A percentile compares a stretch with the other conserved stretches of the same genome.
Evolutionary conservation across 2,797 vertebrate species (phyloP).

Genomic region (Acanthurus tractus): DNA sequence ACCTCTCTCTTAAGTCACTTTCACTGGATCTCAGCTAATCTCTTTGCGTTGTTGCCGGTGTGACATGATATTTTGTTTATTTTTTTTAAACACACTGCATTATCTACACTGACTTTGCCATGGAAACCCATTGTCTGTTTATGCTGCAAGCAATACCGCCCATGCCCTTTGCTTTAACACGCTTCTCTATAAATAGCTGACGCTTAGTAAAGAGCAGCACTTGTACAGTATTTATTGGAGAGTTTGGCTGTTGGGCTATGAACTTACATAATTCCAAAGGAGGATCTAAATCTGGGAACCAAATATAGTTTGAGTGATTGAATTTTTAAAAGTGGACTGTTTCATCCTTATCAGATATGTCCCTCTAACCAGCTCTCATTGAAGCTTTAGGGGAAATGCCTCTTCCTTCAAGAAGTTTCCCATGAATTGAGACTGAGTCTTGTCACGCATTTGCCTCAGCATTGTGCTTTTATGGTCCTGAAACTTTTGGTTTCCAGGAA

Average conservation of each 20-base stretch:
- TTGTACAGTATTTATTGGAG: constrained; percentile 37
- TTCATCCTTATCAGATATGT: constrained; percentile 41
- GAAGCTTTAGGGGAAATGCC: constrained; percentile 36
- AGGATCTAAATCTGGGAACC: constrained; percentile 37
- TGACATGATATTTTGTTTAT: constrained; percentile 65
- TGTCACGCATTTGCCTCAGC: constrained; percentile 17
- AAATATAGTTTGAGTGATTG: constrained; percentile 43
- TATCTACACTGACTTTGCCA: constrained; percentile 56
- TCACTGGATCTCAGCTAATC: constrained; percentile 55
- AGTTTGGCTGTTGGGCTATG: constrained; percentile 23
- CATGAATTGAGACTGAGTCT: constrained; percentile 35
- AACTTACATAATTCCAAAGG: constrained; percentile 45
- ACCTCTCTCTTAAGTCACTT: constrained; percentile 42
- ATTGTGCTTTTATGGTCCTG: constrained; percentile 20
- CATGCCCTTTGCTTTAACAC: constrained; percentile 53
- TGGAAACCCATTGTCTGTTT: constrained; percentile 52
- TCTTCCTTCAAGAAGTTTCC: constrained; percentile 44
- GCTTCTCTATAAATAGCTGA: constrained; percentile 52
- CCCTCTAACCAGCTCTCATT: constrained; percentile 21
- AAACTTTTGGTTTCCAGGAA: constrained; percentile 50
- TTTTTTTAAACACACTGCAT: constrained; percentile 60
- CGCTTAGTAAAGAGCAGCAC: constrained; percentile 35
- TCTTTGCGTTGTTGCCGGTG: constrained; percentile 56
- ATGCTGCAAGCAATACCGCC: constrained; percentile 52
- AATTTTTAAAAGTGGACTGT: constrained; percentile 30